Percentiles rank a stretch among this genome's conserved stretches.
These are phyloP conservation scores for Setipinna tenuifilis DNA, from an alignment of 2,797 vertebrate genomes.

Conservation along the genomic window DNA sequence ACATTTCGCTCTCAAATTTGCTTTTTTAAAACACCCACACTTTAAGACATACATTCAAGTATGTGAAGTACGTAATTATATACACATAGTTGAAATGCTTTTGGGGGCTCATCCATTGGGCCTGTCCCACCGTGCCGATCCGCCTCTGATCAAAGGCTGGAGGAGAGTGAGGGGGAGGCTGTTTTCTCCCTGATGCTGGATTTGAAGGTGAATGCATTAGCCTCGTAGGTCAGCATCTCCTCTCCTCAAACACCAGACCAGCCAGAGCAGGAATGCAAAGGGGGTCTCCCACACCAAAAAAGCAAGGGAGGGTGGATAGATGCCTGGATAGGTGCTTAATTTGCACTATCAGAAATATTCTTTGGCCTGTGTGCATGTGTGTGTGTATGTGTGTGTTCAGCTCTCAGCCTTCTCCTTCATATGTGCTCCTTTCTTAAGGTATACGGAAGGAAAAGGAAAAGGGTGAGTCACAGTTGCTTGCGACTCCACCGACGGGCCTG, in stretches of 20 bases:
- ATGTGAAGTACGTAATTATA: too few relatives aligned
- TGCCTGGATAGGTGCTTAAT: neutral
- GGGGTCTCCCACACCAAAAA: constrained; percentile 24
- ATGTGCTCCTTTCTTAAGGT: neutral
- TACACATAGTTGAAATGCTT: constrained; percentile 42
- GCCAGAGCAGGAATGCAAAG: constrained; percentile 40
- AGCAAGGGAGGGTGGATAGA: neutral
- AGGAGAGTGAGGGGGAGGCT: constrained; percentile 39
- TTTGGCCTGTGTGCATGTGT: neutral
- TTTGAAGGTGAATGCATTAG: constrained; percentile 52
- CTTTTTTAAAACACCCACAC: neutral
- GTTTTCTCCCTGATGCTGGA: constrained; percentile 39
- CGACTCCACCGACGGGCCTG: neutral
- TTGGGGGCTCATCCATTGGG: constrained; percentile 45
- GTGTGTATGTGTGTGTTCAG: too few relatives aligned
- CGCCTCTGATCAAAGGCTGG: constrained; percentile 55
- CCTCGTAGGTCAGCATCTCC: constrained; percentile 52
- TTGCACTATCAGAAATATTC: neutral
- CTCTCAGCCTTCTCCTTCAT: neutral
- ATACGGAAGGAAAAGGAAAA: neutral
- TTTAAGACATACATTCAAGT: too few relatives aligned
- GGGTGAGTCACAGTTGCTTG: neutral
- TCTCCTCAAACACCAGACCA: constrained; percentile 38
- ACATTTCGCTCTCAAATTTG: too few relatives aligned
- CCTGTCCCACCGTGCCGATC: constrained; percentile 40